Base-by-base conservation (phyloP, 2,113 vertebrate species). In the Crotalus viridis region DNA sequence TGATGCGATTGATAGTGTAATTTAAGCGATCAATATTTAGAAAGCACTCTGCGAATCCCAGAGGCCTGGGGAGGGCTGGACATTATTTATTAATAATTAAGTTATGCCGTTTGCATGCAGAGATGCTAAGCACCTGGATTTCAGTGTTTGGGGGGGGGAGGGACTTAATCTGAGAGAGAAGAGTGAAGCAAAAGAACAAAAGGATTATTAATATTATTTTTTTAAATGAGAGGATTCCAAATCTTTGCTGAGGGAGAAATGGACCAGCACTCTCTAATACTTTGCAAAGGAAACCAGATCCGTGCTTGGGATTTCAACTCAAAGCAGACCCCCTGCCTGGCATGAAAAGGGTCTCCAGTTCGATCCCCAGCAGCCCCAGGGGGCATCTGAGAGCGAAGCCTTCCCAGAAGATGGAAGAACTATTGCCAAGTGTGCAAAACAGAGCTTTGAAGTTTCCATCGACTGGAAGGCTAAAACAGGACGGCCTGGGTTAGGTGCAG, bases 1-100 rank as follows among this genome's bases (percentile, higher is more conserved):
- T 46, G 92, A 86, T 21, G 74, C 88, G 64, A 85, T 57, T 54
- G 92, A 64, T 90, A 26, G 81, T 90, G 57, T 87, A 89, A 93
- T 90, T 93, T 87, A 93, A 90, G 39, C n/a, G 92, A 90, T 93
- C 92, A 90, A 93, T 93, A 93, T 90, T 64, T 64, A 87, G 92
- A 93, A 93, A 93, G 92, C 92, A 93, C 92, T 93, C 85, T 93
- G 81, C 56, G 19, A 52, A 87, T 90, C 92, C 89, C 92, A 26
- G 7, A 89, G 8, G 92, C 46, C 15, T 26, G 57, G 56, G 46
- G 57, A 52, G 85, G 46, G 21, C 85, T 52, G 39, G 28, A 48
- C 92, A 93, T 86, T 85, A 90, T 48, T 86, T 89, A 90, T 93
- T 93, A 39, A 90, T 87, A 87, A 93, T 90, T 90, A 64, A 89